Evolutionary conservation across 2,888 invertebrate genomes (phyloP).

Genomic region (Folsomia manolachei): DNA sequence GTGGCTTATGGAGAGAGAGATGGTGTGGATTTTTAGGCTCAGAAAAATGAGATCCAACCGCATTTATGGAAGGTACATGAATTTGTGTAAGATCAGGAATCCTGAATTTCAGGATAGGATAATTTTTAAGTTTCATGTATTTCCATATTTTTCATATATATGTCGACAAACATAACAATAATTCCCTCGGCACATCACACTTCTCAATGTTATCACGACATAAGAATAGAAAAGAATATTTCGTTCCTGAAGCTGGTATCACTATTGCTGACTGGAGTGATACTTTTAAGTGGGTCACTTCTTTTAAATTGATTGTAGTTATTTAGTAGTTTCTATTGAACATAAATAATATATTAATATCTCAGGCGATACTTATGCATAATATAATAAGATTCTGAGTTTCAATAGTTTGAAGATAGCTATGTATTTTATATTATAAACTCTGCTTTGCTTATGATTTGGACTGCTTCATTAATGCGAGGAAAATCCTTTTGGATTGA

Average conservation of each 20-base stretch:
- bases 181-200: neutral
- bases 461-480: conserved; percentile 21
- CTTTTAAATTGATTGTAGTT: neutral
- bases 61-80: no score
- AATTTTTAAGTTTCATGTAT: neutral
- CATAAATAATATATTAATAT: no score
- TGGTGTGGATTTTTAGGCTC: no score
- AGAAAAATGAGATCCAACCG: no score
- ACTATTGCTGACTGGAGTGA: no score
- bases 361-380: conserved; percentile 3
- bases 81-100: no score
- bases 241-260: no score
- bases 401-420: neutral
- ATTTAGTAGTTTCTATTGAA: no score
- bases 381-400: neutral
- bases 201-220: neutral
- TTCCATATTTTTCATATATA: neutral
- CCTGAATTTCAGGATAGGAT: no score
- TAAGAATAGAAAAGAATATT: neutral
- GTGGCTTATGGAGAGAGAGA: neutral
- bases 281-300: no score
- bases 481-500: conserved; percentile 53
- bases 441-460: neutral
- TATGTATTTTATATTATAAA: neutral
- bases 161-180: neutral